Evolutionary conservation across 1,140 invertebrate species (phyloP).

Genomic region (Halictus rubicundus): DNA sequence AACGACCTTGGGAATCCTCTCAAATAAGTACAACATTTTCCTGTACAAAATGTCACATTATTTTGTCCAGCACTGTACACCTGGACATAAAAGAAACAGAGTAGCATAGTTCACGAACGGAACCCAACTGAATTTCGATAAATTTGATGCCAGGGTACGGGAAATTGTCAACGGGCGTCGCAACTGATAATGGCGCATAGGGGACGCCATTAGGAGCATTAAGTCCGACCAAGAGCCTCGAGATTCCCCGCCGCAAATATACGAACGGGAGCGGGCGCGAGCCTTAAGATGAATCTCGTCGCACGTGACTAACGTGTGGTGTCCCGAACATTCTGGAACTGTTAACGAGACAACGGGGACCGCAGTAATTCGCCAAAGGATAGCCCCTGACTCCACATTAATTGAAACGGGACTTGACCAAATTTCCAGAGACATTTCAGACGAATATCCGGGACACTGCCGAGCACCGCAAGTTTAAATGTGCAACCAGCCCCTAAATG

Average conservation of each 20-base stretch:
- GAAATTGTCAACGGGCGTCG: slow-evolving; percentile 50
- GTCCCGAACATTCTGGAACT: slow-evolving; percentile 19
- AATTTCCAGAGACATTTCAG: slow-evolving; percentile 6
- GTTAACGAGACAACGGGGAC: slow-evolving; percentile 44
- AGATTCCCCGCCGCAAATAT: slow-evolving; percentile 35
- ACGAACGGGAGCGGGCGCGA: slow-evolving; percentile 35
- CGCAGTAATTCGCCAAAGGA: slow-evolving; percentile 19
- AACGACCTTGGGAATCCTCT: too few relatives aligned
- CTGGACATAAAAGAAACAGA: slow-evolving; percentile 23
- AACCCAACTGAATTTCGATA: slow-evolving; percentile 66
- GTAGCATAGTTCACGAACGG: slow-evolving; percentile 41
- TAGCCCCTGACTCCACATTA: not conserved
- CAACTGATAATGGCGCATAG: slow-evolving; percentile 70
- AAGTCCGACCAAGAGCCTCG: slow-evolving; percentile 64
- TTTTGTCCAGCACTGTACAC: not conserved
- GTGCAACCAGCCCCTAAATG: not conserved
- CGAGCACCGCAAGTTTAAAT: not conserved
- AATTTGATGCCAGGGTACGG: slow-evolving; percentile 37
- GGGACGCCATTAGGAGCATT: slow-evolving; percentile 70
- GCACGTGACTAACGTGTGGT: slow-evolving; percentile 36
- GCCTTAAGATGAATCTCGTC: slow-evolving; percentile 44
- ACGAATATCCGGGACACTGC: not conserved
- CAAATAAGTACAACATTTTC: too few relatives aligned
- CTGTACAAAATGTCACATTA: too few relatives aligned
- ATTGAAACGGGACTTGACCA: not conserved